phyloP scores from a whole-genome alignment of 2,888 invertebrate genomes.

The Orthosia gracilis region DNA sequence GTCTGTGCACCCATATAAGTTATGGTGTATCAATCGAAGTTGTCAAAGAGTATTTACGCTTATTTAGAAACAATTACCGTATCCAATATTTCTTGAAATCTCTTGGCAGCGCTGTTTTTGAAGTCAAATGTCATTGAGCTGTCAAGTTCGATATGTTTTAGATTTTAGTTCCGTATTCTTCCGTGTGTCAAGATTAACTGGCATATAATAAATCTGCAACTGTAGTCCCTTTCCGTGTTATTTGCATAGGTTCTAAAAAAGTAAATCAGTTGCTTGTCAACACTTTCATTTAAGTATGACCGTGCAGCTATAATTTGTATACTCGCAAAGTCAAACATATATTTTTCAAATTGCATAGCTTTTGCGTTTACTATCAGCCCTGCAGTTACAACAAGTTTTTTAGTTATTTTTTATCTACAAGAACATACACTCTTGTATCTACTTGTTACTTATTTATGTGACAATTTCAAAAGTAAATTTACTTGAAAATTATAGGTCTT shows the following conservation, averaged over 20 bases:
- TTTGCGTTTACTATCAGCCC: background rate
- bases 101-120: constrained; percentile 4
- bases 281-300: constrained; percentile 27
- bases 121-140: constrained; percentile 39
- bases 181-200: constrained; percentile 20
- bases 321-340: constrained; percentile 6
- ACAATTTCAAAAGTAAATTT: constrained; percentile 14
- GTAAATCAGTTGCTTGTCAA: constrained; percentile 30
- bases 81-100: constrained; percentile 33
- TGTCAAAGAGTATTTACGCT: constrained; percentile 58
- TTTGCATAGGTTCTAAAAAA: constrained; percentile 5
- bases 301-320: background rate
- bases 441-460: background rate
- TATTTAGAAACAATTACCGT: constrained; percentile 64
- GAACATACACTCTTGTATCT: too few relatives aligned
- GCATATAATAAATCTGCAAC: background rate
- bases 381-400: background rate
- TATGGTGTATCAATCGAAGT: constrained; percentile 43
- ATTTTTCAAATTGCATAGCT: constrained; percentile 20
- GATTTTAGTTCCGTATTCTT: constrained; percentile 22
- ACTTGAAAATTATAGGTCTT: constrained; percentile 1
- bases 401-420: background rate
- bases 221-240: constrained; percentile 24
- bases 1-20: constrained; percentile 57
- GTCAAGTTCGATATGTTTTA: constrained; percentile 25